A percentile compares a stretch with the other conserved stretches of the same genome.
Evolutionary conservation across 2,888 invertebrate species (phyloP).

Genomic region (Azorinus chamasolen): DNA sequence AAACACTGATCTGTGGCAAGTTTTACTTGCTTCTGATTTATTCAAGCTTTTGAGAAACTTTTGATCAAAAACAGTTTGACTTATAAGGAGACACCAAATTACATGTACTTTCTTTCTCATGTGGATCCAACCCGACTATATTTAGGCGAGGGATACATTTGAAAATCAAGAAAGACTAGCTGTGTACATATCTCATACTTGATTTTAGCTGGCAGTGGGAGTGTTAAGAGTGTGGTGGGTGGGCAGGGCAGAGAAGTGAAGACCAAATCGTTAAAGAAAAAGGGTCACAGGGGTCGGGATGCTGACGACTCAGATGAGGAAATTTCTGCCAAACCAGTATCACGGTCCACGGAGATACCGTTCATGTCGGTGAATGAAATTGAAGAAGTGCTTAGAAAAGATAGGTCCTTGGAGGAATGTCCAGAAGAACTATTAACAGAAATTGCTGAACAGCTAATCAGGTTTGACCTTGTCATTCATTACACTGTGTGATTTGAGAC

Average conservation of each 20-base stretch:
- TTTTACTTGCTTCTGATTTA: too few species aligned
- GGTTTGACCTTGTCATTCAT: constrained; percentile 86
- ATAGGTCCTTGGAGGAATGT: constrained; percentile 88
- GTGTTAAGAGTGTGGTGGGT: constrained; percentile 94
- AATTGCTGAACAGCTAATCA: constrained; percentile 91
- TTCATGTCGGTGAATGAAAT: constrained; percentile 89
- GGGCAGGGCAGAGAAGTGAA: constrained; percentile 97
- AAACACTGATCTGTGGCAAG: too few species aligned
- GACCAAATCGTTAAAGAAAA: constrained; percentile 96
- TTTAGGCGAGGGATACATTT: too few species aligned
- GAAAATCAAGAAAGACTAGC: too few species aligned
- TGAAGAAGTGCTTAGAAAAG: constrained; percentile 88
- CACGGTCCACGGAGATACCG: constrained; percentile 62
- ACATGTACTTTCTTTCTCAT: too few species aligned
- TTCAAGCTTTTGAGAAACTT: too few species aligned
- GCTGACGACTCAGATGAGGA: constrained; percentile 91
- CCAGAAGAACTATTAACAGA: constrained; percentile 90
- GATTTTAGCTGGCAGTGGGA: constrained; percentile 67
- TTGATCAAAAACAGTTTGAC: too few species aligned
- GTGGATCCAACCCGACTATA: too few species aligned
- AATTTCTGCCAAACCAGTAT: constrained; percentile 28
- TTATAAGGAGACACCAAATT: too few species aligned
- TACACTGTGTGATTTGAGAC: too few species aligned
- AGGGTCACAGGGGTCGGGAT: constrained; percentile 87
- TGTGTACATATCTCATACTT: too few species aligned